A percentile compares a stretch with the other conserved stretches of the same genome.
Evolutionary conservation across 2,888 invertebrate genomes (phyloP).

Genomic region (Dinocampus coccinellae): DNA sequence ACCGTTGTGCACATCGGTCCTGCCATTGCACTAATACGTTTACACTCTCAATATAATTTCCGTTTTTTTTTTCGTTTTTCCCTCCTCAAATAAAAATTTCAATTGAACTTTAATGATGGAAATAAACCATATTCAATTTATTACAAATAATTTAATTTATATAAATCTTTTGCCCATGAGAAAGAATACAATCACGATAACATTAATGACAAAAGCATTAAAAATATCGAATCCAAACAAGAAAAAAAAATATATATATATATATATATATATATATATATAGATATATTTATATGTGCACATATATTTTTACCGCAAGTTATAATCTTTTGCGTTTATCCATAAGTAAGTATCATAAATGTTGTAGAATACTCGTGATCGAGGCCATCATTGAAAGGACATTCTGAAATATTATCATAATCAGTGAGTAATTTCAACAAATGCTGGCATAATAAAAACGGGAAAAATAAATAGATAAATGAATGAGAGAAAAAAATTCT

Average conservation of each 20-base stretch:
- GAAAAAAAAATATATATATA: not conserved
- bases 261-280: not conserved
- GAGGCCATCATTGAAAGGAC: not conserved
- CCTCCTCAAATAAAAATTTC: too few relatives aligned
- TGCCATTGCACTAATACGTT: not conserved
- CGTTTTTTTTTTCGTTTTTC: slow-evolving; percentile 10
- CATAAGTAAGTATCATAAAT: slow-evolving; percentile 62
- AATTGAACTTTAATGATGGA: not conserved
- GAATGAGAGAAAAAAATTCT: not conserved
- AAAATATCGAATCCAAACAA: not conserved
- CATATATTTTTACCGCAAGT: not conserved
- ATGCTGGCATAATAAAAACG: not conserved
- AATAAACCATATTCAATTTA: not conserved
- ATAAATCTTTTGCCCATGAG: not conserved
- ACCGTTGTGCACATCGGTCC: not conserved
- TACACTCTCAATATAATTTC: not conserved
- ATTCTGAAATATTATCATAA: slow-evolving; percentile 14
- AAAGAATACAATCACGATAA: not conserved
- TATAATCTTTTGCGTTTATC: slow-evolving; percentile 36
- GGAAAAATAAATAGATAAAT: not conserved
- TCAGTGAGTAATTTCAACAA: not conserved
- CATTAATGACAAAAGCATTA: not conserved
- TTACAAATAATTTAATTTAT: not conserved
- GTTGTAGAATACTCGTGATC: slow-evolving; percentile 52
- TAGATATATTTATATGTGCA: not conserved